Conservation (phyloP, 2,797 vertebrate genomes). For the Smutsia temminckii region DNA sequence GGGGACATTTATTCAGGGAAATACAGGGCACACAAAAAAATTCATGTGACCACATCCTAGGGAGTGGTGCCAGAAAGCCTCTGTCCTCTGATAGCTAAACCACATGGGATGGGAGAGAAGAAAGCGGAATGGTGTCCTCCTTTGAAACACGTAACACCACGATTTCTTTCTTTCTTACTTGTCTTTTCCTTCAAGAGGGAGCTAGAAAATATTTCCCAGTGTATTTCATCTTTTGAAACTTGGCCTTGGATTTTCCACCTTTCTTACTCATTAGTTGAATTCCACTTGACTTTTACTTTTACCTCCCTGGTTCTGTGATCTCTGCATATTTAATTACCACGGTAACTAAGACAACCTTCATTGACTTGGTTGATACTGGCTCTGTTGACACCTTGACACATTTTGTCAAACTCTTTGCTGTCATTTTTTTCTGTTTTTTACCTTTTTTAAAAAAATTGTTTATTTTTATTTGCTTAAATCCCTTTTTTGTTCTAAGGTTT, state of each 20-base stretch:
- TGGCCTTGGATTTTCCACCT: background rate
- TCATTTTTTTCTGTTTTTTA: background rate
- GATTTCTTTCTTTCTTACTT: background rate
- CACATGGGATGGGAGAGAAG: background rate
- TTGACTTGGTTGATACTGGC: background rate
- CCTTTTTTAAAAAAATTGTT: background rate
- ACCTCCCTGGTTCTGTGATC: background rate
- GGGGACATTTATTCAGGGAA: background rate
- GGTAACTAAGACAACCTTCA: background rate
- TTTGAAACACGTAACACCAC: background rate
- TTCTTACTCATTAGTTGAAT: background rate
- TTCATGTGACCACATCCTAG: too few relatives aligned
- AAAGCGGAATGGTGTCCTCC: background rate
- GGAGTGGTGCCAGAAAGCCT: background rate
- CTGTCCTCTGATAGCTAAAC: background rate
- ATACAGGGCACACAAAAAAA: background rate
- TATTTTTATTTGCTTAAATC: background rate
- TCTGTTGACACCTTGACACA: background rate
- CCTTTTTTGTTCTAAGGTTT: background rate
- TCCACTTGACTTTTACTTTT: conserved; percentile 11
- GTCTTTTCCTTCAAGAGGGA: conserved; percentile 3
- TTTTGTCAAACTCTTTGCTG: conserved; percentile 10
- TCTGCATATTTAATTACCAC: background rate
- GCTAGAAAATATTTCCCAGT: background rate
- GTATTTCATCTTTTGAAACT: background rate